Evolutionary conservation across 2,888 invertebrate species (phyloP).

Genomic region (Coenonympha arcania): DNA sequence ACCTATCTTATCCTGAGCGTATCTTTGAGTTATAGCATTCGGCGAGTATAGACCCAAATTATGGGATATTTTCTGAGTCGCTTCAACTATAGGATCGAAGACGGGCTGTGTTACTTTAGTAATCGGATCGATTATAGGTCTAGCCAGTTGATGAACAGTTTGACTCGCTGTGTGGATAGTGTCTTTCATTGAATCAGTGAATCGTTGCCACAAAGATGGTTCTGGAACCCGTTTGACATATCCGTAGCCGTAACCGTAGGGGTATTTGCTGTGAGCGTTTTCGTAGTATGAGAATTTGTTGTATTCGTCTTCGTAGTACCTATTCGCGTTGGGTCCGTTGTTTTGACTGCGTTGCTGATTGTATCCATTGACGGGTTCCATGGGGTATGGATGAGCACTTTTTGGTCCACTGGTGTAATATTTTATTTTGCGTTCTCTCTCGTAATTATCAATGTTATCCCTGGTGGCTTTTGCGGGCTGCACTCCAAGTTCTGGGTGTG

Average conservation of each 20-base stretch:
- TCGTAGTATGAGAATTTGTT: conserved; percentile 74
- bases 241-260: conserved; percentile 77
- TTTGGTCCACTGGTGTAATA: conserved; percentile 72
- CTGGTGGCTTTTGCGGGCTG: conserved; percentile 79
- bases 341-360: conserved; percentile 63
- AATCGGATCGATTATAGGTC: conserved; percentile 75
- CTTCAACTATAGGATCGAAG: conserved; percentile 83
- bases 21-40: conserved; percentile 59
- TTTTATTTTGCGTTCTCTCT: conserved; percentile 57
- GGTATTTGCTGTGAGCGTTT: conserved; percentile 62
- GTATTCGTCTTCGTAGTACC: conserved; percentile 67
- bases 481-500: conserved; percentile 84
- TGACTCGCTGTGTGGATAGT: conserved; percentile 81
- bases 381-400: conserved; percentile 74
- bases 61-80: conserved; percentile 84
- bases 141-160: conserved; percentile 78
- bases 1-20: conserved; percentile 78
- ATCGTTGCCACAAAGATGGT: conserved; percentile 81
- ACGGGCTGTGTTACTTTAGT: conserved; percentile 77
- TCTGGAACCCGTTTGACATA: conserved; percentile 73
- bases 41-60: conserved; percentile 79
- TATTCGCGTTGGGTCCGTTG: conserved; percentile 54
- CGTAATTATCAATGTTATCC: conserved; percentile 52
- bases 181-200: conserved; percentile 81
- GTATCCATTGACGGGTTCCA: conserved; percentile 64